A percentile compares a stretch with the other conserved stretches of the same genome.
Evolutionary conservation across 1,140 invertebrate genomes (phyloP).

Genomic region (Microplitis mediator): DNA sequence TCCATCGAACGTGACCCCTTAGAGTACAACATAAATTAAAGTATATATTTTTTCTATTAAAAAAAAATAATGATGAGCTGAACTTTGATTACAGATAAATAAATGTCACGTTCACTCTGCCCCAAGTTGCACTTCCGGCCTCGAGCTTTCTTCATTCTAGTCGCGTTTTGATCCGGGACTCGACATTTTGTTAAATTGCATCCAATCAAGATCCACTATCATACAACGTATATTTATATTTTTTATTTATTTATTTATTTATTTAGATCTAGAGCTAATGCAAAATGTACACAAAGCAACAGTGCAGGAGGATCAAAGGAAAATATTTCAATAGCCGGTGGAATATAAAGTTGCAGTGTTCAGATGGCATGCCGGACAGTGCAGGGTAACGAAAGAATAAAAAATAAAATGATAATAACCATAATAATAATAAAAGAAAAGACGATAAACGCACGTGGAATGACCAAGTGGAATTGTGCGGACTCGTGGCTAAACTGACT

Average conservation of each 20-base stretch:
- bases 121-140: no score
- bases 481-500: conserved; percentile 45
- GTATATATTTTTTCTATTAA: not conserved
- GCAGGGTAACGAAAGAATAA: not conserved
- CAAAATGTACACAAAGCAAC: not conserved
- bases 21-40: not conserved
- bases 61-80: not conserved
- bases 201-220: no score
- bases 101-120: not conserved
- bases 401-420: not conserved
- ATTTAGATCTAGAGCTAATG: no score
- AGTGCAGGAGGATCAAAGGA: not conserved
- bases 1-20: no score
- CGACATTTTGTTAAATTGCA: no score
- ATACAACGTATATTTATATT: no score
- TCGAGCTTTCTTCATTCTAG: no score
- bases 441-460: conserved; percentile 22
- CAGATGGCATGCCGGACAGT: not conserved
- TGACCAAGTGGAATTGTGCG: conserved; percentile 42
- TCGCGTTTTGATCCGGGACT: no score
- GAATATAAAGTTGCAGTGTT: conserved; percentile 7
- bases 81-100: not conserved
- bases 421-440: conserved; percentile 16
- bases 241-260: no score
- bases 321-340: not conserved